phyloP scores from a whole-genome alignment of 2,797 vertebrate species.

The Anguilla pacifica region DNA sequence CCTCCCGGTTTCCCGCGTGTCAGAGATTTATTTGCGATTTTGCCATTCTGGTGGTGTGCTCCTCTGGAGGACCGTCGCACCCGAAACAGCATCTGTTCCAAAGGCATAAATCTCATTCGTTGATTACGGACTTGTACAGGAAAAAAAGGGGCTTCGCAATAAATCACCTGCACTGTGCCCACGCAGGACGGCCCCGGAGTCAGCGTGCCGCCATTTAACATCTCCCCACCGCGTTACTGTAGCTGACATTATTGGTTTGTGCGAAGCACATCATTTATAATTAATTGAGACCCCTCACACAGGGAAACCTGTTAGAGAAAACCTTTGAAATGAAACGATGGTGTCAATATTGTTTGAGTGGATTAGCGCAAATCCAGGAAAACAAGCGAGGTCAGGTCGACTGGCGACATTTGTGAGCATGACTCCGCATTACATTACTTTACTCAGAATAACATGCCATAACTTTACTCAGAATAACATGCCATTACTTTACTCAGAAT shows the following conservation, averaged over 20 bases:
- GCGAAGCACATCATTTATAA: neutral
- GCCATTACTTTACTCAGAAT: too few relatives aligned
- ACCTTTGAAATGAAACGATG: neutral
- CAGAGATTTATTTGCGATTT: neutral
- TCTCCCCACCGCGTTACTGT: neutral
- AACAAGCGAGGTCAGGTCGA: neutral
- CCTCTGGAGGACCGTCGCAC: too few relatives aligned
- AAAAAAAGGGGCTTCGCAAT: neutral
- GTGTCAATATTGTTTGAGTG: neutral
- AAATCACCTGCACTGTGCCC: neutral
- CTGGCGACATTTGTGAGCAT: neutral
- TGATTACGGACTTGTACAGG: neutral
- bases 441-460: too few relatives aligned
- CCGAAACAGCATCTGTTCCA: neutral
- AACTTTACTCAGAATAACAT: too few relatives aligned
- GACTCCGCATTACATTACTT: neutral
- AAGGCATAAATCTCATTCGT: slow-evolving; percentile 6
- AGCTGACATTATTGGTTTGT: neutral
- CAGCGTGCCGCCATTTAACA: neutral
- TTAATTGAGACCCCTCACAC: neutral
- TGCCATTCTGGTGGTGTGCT: too few relatives aligned
- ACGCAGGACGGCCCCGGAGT: neutral
- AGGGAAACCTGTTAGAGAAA: neutral
- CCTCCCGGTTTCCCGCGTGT: neutral
- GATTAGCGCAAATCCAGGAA: neutral